These are phyloP conservation scores for Thunnus maccoyii DNA, from an alignment of 2,113 vertebrate genomes.

Conservation along the genomic window DNA sequence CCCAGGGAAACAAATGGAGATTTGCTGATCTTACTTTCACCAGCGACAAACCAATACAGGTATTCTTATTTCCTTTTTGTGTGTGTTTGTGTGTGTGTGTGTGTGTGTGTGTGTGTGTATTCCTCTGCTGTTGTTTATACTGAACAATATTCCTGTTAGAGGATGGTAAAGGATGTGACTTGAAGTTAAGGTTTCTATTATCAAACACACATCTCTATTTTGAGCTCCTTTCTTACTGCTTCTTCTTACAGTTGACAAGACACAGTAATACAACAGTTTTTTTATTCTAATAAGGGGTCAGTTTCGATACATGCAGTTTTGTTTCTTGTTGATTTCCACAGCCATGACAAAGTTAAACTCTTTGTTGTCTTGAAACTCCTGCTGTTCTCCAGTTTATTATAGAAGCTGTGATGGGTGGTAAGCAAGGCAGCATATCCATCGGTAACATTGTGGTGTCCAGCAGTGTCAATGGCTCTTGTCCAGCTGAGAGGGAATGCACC, in stretches of 20 bases:
- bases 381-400: slow-evolving; percentile 79
- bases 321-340: background rate
- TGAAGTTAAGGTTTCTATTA: background rate
- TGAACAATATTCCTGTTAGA: too few species aligned
- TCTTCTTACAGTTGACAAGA: background rate
- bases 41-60: slow-evolving; percentile 79
- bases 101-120: background rate
- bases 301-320: background rate
- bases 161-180: background rate
- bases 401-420: slow-evolving; percentile 77
- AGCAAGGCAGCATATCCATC: slow-evolving; percentile 78
- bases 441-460: slow-evolving; percentile 76
- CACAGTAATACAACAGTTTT: too few species aligned
- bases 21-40: slow-evolving; percentile 83
- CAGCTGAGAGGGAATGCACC: slow-evolving; percentile 84
- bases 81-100: background rate
- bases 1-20: slow-evolving; percentile 86
- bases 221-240: background rate
- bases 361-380: background rate
- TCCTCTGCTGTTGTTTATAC: background rate
- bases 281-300: background rate
- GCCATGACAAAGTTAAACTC: background rate
- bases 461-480: slow-evolving; percentile 72
- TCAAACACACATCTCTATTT: background rate
- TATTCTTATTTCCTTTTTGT: background rate